Evolutionary conservation across 1,140 invertebrate species (phyloP), one percentile per base, ranked within the genome.

Genomic region (Oedothorax gibbosus): DNA sequence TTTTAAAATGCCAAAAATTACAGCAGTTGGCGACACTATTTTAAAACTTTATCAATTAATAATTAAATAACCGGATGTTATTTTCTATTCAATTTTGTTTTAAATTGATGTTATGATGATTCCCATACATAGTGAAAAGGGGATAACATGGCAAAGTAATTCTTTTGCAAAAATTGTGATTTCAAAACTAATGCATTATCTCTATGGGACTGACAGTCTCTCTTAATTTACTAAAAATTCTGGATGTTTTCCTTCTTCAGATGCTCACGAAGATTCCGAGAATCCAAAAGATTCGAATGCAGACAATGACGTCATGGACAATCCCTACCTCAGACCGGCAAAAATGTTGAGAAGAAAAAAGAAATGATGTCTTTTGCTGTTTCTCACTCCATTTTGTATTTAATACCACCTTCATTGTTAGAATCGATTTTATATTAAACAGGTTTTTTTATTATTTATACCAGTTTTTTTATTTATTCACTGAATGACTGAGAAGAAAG

Each of bases 271-370:
- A 81, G 66, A 79, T 75, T 14, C 69, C 18, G 85, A 81, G 68
- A 86, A 64, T 80, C 78, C 35, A 53, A 86, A 86, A 75, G 72
- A 80, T 62, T 56, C 62, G 15, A 85, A 73, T 14, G 85, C 85
- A 35, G 89, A 92, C 85, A 91, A 91, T 88, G 93, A 93, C 73
- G 90, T 92, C 11, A 96, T 96, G 87, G 96, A 97, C 88, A 97
- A 97, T 92, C 96, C 96, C 0, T 97, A 96, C 89, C 91, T 97
- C 80, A 91, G 95, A 53, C 94, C 95, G 1, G 94, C 95, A 0
- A 96, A 95, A 88, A 90, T 95, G 87, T 94, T 95, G 7, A 87
- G 88, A 11, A 90, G 88, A 71, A 88, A 87, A 78, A 87, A 86
- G 21, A 75, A 75, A 54, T 83, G 54, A 86, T 21, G 56, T 81